Conservation (phyloP, 2,888 invertebrate species). For the Leptogaster cylindrica region DNA sequence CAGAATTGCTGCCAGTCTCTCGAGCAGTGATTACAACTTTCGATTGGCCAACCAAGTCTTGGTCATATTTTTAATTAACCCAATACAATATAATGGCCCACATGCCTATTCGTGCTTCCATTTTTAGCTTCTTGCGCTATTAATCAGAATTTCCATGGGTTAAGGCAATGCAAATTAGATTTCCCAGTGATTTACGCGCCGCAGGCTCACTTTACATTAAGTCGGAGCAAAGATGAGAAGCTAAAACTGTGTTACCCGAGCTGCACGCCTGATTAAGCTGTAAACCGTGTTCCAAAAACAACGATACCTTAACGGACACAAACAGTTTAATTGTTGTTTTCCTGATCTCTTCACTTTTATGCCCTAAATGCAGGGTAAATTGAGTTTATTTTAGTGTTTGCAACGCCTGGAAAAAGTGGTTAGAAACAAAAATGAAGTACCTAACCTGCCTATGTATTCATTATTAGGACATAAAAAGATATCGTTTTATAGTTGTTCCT, state of each 20-base stretch:
- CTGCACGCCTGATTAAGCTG: background rate
- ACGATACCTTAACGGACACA: background rate
- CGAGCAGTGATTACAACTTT: constrained; percentile 11
- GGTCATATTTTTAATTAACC: constrained; percentile 18
- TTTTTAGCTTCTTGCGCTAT: background rate
- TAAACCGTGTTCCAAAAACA: background rate
- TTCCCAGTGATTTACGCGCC: constrained; percentile 15
- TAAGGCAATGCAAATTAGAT: constrained; percentile 17
- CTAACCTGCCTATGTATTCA: no score
- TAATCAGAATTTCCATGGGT: constrained; percentile 18
- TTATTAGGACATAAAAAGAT: no score
- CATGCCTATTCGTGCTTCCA: constrained; percentile 1
- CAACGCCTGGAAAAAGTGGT: no score
- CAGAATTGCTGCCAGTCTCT: background rate
- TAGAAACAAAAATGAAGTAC: no score
- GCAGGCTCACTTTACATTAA: background rate
- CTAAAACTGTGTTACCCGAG: no score
- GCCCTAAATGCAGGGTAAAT: no score
- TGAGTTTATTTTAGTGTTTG: no score
- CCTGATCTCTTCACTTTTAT: no score
- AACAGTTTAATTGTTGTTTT: no score
- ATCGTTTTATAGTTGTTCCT: no score
- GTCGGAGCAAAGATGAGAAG: no score
- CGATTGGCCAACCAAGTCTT: constrained; percentile 3
- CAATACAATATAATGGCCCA: constrained; percentile 17